These are phyloP conservation scores for Progne subis DNA, from an alignment of 2,113 vertebrate species.

Conservation along the genomic window DNA sequence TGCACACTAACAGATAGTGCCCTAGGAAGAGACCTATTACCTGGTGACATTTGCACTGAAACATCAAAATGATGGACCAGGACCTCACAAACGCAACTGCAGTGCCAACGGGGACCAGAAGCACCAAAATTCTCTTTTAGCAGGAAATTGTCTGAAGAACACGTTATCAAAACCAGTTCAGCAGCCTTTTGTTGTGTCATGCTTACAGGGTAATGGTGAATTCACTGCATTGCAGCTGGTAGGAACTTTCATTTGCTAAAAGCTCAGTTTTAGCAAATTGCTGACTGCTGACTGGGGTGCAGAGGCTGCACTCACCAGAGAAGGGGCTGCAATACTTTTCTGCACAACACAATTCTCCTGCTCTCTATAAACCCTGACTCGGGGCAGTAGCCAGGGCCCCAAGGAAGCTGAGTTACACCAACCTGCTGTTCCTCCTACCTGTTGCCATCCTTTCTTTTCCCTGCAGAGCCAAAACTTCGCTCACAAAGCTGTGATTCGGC, in stretches of 20 bases:
- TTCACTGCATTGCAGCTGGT: background rate
- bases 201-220: background rate
- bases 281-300: background rate
- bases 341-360: background rate
- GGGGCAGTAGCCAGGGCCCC: background rate
- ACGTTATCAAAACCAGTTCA: background rate
- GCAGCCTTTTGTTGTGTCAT: background rate
- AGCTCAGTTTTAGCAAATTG: background rate
- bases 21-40: background rate
- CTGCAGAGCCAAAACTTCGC: background rate
- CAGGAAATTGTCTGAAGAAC: background rate
- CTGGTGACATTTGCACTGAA: background rate
- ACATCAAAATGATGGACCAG: background rate
- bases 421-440: background rate
- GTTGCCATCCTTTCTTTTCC: background rate
- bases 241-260: background rate
- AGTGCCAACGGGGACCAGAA: accelerated
- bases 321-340: background rate
- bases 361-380: background rate
- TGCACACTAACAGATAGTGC: background rate
- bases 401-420: background rate
- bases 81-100: background rate
- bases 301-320: too few relatives aligned
- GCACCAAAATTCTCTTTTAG: background rate
- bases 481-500: background rate